Percentiles rank a stretch among this genome's conserved stretches.
phyloP scores from a whole-genome alignment of 2,888 invertebrate genomes.

The Hedychridium roseum region DNA sequence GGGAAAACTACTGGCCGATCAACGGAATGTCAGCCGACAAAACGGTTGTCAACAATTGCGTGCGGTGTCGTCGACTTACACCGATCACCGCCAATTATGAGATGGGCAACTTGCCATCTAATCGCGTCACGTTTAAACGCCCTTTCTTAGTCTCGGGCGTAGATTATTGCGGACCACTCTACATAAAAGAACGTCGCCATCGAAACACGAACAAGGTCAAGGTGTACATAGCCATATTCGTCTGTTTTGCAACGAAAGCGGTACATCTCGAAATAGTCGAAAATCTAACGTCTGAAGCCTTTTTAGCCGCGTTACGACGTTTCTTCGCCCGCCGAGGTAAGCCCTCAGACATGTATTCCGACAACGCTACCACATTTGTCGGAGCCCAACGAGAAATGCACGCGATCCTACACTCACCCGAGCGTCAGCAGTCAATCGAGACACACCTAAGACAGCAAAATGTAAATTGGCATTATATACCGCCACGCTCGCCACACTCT shows the following conservation, averaged over 20 bases:
- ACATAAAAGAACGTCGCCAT: constrained; percentile 1
- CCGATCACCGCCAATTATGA: neutral
- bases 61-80: neutral
- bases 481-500: constrained; percentile 14
- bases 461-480: constrained; percentile 20
- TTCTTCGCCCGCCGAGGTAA: constrained; percentile 17
- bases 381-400: constrained; percentile 21
- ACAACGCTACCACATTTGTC: constrained; percentile 24
- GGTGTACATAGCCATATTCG: constrained; percentile 7
- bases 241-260: constrained; percentile 9
- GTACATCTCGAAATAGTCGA: constrained; percentile 11
- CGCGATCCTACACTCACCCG: constrained; percentile 5
- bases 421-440: neutral
- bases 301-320: constrained; percentile 10
- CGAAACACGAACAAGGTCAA: constrained; percentile 1
- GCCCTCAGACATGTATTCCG: constrained; percentile 15
- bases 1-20: constrained; percentile 8
- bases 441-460: neutral
- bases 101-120: constrained; percentile 6
- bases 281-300: constrained; percentile 9
- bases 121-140: neutral
- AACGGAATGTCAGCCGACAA: constrained; percentile 3
- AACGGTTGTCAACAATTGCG: constrained; percentile 5
- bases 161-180: too few species aligned
- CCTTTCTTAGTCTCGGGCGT: too few species aligned